Evolutionary conservation across 2,113 vertebrate genomes (phyloP).

Genomic region (Scytalopus superciliaris): DNA sequence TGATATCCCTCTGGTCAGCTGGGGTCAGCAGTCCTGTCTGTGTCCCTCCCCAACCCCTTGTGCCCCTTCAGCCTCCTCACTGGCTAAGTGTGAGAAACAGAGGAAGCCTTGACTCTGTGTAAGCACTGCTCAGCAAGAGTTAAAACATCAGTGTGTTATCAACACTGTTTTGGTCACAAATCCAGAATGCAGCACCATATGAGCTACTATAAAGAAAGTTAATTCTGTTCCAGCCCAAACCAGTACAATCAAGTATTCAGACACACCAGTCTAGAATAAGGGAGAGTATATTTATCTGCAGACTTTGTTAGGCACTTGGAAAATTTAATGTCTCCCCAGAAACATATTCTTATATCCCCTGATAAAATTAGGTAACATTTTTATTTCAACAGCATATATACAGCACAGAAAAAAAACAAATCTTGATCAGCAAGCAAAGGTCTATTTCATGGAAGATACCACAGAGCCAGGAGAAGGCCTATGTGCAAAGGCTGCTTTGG

Average conservation of each 20-base stretch:
- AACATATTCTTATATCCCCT: background rate
- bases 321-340: background rate
- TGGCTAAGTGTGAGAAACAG: rapidly evolving
- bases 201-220: background rate
- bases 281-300: background rate
- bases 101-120: background rate
- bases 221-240: background rate
- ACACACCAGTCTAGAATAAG: background rate
- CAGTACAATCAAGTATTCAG: background rate
- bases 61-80: background rate
- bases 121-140: background rate
- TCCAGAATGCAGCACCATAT: background rate
- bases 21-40: background rate
- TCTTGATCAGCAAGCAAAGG: background rate
- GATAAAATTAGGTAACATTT: background rate
- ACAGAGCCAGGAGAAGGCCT: background rate
- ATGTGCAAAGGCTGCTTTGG: background rate
- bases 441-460: background rate
- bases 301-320: background rate
- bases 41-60: background rate
- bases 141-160: background rate
- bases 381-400: background rate
- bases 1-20: background rate
- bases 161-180: background rate
- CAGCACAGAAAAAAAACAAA: background rate